These are phyloP conservation scores for Diarsia mendica DNA, from an alignment of 2,888 invertebrate genomes.

Conservation along the genomic window DNA sequence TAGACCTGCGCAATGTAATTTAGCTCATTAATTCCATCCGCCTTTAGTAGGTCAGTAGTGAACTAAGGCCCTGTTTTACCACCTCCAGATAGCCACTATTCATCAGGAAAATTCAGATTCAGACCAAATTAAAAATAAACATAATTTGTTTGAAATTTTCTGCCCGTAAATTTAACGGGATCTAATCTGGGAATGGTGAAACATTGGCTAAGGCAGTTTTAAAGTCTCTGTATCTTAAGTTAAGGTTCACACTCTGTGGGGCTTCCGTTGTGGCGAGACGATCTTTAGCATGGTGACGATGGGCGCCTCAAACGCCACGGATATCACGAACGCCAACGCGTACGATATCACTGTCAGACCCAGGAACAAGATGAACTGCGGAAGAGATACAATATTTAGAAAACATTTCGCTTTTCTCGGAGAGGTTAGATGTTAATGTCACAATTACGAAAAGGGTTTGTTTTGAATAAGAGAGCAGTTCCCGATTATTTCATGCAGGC, in stretches of 20 bases:
- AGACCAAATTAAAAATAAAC: too few relatives aligned
- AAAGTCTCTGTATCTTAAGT: slow-evolving; percentile 54
- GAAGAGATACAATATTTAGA: slow-evolving; percentile 40
- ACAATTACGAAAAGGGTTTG: neutral
- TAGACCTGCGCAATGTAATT: slow-evolving; percentile 44
- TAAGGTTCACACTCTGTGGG: slow-evolving; percentile 80
- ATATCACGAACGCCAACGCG: slow-evolving; percentile 94
- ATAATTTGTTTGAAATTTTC: neutral
- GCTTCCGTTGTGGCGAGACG: slow-evolving; percentile 89
- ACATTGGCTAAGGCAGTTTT: slow-evolving; percentile 41
- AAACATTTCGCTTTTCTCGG: neutral
- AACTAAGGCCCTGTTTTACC: slow-evolving; percentile 36
- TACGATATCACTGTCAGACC: slow-evolving; percentile 96
- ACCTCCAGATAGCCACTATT: slow-evolving; percentile 6
- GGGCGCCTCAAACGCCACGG: slow-evolving; percentile 95
- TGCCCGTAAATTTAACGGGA: neutral
- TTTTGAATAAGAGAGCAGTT: neutral
- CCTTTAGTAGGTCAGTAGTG: slow-evolving; percentile 44
- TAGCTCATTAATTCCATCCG: slow-evolving; percentile 26
- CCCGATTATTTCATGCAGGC: neutral
- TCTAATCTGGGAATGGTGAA: slow-evolving; percentile 11
- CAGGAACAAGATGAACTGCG: slow-evolving; percentile 94
- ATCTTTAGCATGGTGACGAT: slow-evolving; percentile 95
- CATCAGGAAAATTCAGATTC: neutral
- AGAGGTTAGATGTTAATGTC: too few relatives aligned